Conservation (phyloP, 2,113 vertebrate genomes). For the Myocastor coypus region DNA sequence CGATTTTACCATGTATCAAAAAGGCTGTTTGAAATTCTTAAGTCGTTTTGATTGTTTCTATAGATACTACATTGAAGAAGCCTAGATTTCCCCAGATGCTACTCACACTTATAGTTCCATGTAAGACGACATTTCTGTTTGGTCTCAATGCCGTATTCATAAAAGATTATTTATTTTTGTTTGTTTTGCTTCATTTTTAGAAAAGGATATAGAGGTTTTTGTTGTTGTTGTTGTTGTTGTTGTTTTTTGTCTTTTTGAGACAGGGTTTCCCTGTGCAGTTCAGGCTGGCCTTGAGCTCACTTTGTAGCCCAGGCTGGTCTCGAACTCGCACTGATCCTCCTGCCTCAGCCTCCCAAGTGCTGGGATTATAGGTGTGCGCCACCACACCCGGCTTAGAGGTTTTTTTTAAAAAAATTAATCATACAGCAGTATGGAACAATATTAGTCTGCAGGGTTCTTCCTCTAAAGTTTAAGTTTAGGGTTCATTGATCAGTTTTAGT, state of each 20-base stretch:
- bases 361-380: too few relatives aligned
- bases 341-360: too few relatives aligned
- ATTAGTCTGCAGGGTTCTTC: not conserved
- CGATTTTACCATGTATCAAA: not conserved
- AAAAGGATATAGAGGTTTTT: not conserved
- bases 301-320: too few relatives aligned
- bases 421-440: not conserved
- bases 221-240: too few relatives aligned
- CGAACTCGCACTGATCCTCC: too few relatives aligned
- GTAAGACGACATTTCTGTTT: not conserved
- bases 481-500: not conserved
- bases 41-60: not conserved
- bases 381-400: too few relatives aligned
- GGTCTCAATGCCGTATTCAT: not conserved
- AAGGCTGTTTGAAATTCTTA: not conserved
- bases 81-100: not conserved
- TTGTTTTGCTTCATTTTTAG: constrained; percentile 31
- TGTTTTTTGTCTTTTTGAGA: too few relatives aligned
- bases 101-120: not conserved
- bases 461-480: not conserved
- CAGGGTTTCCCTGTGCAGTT: too few relatives aligned
- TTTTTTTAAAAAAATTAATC: not conserved
- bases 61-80: not conserved
- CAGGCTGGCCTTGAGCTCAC: too few relatives aligned
- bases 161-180: not conserved